Percentiles rank a stretch among this genome's conserved stretches.
These are phyloP conservation scores for Megalopta genalis DNA, from an alignment of 1,140 invertebrate genomes.

Conservation along the genomic window DNA sequence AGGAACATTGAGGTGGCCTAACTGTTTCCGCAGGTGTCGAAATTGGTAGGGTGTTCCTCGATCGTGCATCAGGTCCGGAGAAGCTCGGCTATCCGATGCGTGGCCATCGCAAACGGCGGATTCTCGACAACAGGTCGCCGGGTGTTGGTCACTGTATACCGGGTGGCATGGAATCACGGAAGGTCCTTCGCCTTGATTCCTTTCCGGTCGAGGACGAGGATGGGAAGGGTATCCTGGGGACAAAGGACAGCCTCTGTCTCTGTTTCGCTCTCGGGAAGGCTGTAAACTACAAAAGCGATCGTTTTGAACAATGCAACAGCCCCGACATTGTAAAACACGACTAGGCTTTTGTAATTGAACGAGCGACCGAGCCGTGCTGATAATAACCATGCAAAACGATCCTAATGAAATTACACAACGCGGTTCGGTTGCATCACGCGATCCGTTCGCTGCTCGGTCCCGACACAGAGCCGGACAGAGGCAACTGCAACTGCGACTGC, in stretches of 20 bases:
- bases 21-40: not conserved
- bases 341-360: no score
- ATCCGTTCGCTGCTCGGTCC: constrained; percentile 18
- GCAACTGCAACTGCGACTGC: constrained; percentile 8
- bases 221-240: not conserved
- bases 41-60: not conserved
- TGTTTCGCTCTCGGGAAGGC: not conserved
- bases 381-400: not conserved
- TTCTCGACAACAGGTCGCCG: constrained; percentile 37
- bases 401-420: constrained; percentile 31
- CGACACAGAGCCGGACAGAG: not conserved
- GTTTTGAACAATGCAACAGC: no score
- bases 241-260: not conserved
- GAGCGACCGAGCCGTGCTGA: no score
- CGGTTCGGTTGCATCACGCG: constrained; percentile 25
- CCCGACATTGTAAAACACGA: not conserved
- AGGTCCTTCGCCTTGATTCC: constrained; percentile 5
- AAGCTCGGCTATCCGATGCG: not conserved
- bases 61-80: not conserved
- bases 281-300: constrained; percentile 3
- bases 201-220: not conserved
- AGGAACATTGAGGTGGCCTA: not conserved
- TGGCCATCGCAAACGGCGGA: constrained; percentile 8
- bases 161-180: constrained; percentile 11
- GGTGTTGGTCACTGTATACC: constrained; percentile 25